Conservation (phyloP, 1,140 invertebrate species). For the Epicauta chinensis region DNA sequence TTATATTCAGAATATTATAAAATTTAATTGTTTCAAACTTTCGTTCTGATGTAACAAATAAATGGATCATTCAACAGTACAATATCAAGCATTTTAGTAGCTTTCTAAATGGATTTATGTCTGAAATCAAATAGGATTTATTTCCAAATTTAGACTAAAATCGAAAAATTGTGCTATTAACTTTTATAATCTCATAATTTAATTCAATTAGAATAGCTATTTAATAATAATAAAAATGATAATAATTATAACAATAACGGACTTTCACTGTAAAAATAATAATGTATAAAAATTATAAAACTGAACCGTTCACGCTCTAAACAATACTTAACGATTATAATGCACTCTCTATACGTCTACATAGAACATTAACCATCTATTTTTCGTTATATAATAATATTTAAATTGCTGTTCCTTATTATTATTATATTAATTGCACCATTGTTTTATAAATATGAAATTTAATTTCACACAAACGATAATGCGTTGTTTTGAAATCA, state of each 20-base stretch:
- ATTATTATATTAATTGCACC: background rate
- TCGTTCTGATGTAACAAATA: too few species aligned
- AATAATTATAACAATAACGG: constrained; percentile 1
- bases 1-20: too few species aligned
- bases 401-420: constrained; percentile 3
- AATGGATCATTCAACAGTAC: too few species aligned
- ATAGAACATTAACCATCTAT: too few species aligned
- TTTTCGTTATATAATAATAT: background rate
- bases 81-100: background rate
- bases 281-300: background rate
- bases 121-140: too few species aligned
- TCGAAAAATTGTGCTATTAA: background rate
- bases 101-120: too few species aligned
- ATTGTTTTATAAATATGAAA: background rate
- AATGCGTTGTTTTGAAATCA: background rate
- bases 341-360: background rate
- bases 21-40: too few species aligned
- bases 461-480: background rate
- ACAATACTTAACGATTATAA: constrained; percentile 1
- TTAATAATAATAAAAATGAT: background rate
- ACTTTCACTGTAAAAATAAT: constrained; percentile 6
- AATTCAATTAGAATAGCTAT: background rate
- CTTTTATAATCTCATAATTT: background rate
- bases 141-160: too few species aligned
- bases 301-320: constrained; percentile 1